These are phyloP conservation scores for Mycetomoellerius zeteki DNA, from an alignment of 1,140 invertebrate genomes.

Conservation along the genomic window DNA sequence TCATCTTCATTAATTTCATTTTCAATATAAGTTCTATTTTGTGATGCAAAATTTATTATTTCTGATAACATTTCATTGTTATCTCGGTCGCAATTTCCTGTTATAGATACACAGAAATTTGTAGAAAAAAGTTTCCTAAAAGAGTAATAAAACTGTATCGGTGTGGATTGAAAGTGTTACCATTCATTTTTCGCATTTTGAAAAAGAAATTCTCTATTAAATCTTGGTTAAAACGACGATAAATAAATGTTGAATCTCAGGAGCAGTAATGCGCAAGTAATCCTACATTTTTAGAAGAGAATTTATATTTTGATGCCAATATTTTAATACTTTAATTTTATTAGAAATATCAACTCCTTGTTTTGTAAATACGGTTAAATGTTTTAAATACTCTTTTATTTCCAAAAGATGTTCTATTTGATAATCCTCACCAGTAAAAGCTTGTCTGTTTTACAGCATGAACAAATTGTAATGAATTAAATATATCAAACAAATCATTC, in stretches of 20 bases:
- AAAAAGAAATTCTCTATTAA: slow-evolving; percentile 14
- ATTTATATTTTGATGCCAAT: slow-evolving; percentile 15
- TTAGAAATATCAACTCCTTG: neutral
- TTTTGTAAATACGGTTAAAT: slow-evolving; percentile 5
- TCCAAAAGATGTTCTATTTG: neutral
- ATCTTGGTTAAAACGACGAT: slow-evolving; percentile 25
- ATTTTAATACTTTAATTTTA: slow-evolving; percentile 7
- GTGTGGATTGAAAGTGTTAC: slow-evolving; percentile 6
- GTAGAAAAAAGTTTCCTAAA: slow-evolving; percentile 14
- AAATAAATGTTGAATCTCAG: slow-evolving; percentile 18
- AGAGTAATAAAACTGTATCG: neutral
- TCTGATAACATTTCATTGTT: neutral
- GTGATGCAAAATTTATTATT: neutral
- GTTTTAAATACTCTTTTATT: slow-evolving; percentile 3
- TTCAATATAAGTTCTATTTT: neutral
- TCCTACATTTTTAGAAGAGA: neutral
- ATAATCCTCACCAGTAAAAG: neutral
- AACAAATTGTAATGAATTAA: slow-evolving; percentile 13
- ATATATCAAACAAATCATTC: slow-evolving; percentile 18
- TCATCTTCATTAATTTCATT: neutral
- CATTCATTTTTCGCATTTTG: neutral
- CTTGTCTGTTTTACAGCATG: slow-evolving; percentile 7
- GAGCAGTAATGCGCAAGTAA: neutral
- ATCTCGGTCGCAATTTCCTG: neutral
- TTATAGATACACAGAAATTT: neutral